Conservation (phyloP, 1,140 invertebrate genomes). For the Parasteatoda tepidariorum region DNA sequence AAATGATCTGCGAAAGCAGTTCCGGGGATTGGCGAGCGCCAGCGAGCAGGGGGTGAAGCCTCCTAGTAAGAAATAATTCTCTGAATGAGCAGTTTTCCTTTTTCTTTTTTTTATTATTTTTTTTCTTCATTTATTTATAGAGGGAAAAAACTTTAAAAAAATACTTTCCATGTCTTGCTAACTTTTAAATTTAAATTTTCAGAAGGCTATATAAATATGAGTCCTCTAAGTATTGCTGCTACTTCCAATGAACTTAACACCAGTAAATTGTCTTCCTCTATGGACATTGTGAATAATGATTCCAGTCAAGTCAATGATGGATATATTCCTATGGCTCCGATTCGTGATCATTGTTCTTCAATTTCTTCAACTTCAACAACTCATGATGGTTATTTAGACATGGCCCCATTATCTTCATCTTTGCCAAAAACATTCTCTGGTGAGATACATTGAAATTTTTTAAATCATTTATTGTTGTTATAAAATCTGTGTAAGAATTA, state of each 20-base stretch:
- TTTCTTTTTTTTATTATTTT: background rate
- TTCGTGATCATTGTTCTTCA: slow-evolving; percentile 25
- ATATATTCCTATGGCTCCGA: slow-evolving; percentile 60
- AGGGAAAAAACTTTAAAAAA: no score
- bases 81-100: background rate
- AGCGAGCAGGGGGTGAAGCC: no score
- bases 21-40: no score
- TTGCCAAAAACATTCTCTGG: slow-evolving; percentile 59
- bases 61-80: background rate
- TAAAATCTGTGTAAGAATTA: background rate
- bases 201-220: slow-evolving; percentile 74
- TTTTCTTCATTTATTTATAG: no score
- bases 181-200: no score
- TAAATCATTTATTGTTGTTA: background rate
- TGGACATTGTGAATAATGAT: slow-evolving; percentile 29
- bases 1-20: no score
- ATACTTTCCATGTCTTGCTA: no score
- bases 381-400: slow-evolving; percentile 60
- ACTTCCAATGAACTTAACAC: background rate
- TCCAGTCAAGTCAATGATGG: slow-evolving; percentile 36
- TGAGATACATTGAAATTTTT: background rate
- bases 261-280: slow-evolving; percentile 3
- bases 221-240: slow-evolving; percentile 67
- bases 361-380: background rate
- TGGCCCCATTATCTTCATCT: slow-evolving; percentile 61